A percentile compares a stretch with the other conserved stretches of the same genome.
These are phyloP conservation scores for Malacoraja senta DNA, from an alignment of 2,797 vertebrate genomes.

Conservation along the genomic window DNA sequence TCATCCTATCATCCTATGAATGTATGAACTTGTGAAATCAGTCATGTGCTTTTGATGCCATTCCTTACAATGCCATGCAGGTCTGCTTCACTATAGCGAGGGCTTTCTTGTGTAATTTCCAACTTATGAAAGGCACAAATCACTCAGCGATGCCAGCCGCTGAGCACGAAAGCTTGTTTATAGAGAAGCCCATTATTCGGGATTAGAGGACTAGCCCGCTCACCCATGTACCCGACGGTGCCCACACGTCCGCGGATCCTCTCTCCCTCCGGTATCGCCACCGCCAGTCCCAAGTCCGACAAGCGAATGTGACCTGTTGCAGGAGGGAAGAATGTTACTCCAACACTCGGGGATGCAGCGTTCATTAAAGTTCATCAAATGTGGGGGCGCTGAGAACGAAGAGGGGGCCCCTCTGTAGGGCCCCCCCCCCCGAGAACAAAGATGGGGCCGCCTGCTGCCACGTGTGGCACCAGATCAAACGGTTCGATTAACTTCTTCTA, in stretches of 20 bases:
- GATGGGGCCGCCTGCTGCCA: no score
- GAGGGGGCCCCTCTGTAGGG: no score
- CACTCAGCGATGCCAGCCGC: neutral
- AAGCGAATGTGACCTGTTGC: constrained; percentile 73
- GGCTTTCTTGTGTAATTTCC: no score
- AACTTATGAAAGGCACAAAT: neutral
- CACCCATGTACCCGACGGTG: constrained; percentile 78
- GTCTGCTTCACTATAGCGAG: no score
- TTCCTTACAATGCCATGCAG: no score
- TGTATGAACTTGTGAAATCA: no score
- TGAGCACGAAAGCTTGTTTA: neutral
- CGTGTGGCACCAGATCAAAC: no score
- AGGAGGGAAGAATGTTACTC: neutral
- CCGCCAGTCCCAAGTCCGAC: constrained; percentile 76
- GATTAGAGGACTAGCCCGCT: neutral
- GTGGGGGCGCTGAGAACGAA: no score
- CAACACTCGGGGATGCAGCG: neutral
- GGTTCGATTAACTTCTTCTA: no score
- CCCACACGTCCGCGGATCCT: constrained; percentile 65
- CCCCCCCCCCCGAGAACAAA: no score
- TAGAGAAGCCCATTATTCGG: neutral
- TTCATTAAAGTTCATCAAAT: neutral
- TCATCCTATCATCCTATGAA: no score
- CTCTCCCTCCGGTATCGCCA: constrained; percentile 55
- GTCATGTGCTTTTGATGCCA: no score